Base-by-base conservation (phyloP, 2,888 invertebrate genomes). In the Venusia cambrica region DNA sequence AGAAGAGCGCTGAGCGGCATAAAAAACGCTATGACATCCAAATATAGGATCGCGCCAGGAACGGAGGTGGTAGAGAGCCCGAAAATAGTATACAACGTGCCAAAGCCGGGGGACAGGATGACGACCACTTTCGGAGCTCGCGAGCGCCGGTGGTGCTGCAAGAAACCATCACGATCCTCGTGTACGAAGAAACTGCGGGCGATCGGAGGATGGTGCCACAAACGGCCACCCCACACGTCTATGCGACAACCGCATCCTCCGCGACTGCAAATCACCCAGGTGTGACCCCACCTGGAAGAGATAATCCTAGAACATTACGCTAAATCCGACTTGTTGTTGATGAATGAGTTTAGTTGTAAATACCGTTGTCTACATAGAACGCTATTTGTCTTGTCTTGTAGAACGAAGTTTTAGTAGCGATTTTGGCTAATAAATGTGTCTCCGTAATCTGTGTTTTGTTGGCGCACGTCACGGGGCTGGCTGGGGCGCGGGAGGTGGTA, bases 381-480 rank as follows among this genome's bases (percentile, higher is more conserved):
- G 44, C 44, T 49, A 46, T 38, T 38, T 50, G 42, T 71, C 61
- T 59, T 60, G 62, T 70, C 54, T 64, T 65, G 72, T 80, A 74
- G 77, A 73, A 55, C 56, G 66, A 67, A 67, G 68, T 76, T 67
- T 62, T 67, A 70, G 78, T 81, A 79, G 75, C 65, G 63, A 73
- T 75, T 62, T 73, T 72, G 68, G 84, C 83, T 85, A 84, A 80
- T 84, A 81, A 83, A 81, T 69, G 75, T 77, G 69, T 75, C 60
- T 73, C 67, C 52, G 73, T 77, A 75, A 81, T 76, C 63, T 74
- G 81, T 80, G 84, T 83, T 84, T 80, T 78, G 84, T 77, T 84
- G 65, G 69, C 63, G 70, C 57, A 60, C 59, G 69, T 60, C 59
- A 53, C 60, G 61, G 57, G 64, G 64, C 52, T 63, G 51, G 51